A percentile compares a stretch with the other conserved stretches of the same genome.
phyloP scores from a whole-genome alignment of 2,888 invertebrate genomes.

The Biston betularia region DNA sequence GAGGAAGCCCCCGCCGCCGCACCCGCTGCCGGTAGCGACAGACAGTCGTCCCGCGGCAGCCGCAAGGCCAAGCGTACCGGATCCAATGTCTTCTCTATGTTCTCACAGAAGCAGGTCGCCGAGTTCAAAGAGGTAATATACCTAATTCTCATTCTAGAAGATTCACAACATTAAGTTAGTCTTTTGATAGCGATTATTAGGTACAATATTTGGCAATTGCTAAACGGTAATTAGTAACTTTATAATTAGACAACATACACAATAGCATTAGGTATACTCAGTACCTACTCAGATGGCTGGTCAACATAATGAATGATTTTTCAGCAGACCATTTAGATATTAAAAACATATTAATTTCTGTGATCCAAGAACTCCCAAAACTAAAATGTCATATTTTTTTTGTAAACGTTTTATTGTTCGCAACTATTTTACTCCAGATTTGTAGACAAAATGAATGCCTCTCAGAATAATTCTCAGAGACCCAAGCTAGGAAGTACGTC shows the following conservation, averaged over 20 bases:
- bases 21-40: slow-evolving; percentile 87
- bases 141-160: background rate
- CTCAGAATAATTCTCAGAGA: slow-evolving; percentile 1
- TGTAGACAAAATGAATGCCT: background rate
- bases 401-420: background rate
- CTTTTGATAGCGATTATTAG: background rate
- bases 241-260: no score
- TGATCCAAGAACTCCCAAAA: background rate
- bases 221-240: no score
- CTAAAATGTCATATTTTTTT: background rate
- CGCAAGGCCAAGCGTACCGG: slow-evolving; percentile 94
- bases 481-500: slow-evolving; percentile 35
- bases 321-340: no score
- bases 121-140: slow-evolving; percentile 96
- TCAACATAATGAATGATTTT: no score
- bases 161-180: background rate
- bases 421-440: background rate
- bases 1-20: slow-evolving; percentile 89
- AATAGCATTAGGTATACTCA: no score
- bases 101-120: slow-evolving; percentile 97
- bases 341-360: no score
- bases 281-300: background rate
- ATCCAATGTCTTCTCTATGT: slow-evolving; percentile 98
- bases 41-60: slow-evolving; percentile 94
- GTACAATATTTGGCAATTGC: no score